These are phyloP conservation scores for Alethe castanea DNA, from an alignment of 2,113 vertebrate genomes.

Conservation along the genomic window DNA sequence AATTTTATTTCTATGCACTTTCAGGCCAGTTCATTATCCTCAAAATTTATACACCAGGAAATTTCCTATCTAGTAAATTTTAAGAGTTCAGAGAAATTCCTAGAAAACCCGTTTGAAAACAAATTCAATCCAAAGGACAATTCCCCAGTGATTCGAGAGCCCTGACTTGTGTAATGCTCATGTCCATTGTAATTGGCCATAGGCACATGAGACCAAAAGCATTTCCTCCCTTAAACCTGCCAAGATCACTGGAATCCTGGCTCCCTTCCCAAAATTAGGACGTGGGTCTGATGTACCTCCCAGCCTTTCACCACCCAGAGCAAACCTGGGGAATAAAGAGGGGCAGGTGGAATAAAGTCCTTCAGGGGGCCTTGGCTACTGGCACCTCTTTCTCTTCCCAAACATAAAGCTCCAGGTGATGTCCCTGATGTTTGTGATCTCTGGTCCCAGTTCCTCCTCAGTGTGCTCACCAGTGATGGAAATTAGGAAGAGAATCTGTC, in stretches of 20 bases:
- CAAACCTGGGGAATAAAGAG: background rate
- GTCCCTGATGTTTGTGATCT: background rate
- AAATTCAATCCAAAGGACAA: background rate
- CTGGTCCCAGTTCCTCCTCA: background rate
- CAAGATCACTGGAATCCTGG: background rate
- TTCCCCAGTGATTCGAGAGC: background rate
- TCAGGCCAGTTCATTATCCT: background rate
- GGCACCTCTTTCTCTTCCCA: background rate
- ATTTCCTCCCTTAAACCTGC: background rate
- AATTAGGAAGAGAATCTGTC: background rate
- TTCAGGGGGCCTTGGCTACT: background rate
- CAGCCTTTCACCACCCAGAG: background rate
- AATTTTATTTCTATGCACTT: background rate
- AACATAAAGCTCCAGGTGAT: background rate
- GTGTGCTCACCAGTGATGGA: rapidly evolving
- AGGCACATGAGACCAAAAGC: background rate
- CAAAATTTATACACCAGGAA: background rate
- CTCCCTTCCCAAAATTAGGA: background rate
- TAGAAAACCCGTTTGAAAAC: background rate
- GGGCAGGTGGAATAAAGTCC: background rate
- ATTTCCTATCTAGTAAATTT: background rate
- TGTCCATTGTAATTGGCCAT: background rate
- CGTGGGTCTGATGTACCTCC: background rate
- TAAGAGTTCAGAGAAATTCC: background rate
- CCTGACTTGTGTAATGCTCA: background rate